Conservation (phyloP, 2,797 vertebrate species). For the Loriculus beryllinus region DNA sequence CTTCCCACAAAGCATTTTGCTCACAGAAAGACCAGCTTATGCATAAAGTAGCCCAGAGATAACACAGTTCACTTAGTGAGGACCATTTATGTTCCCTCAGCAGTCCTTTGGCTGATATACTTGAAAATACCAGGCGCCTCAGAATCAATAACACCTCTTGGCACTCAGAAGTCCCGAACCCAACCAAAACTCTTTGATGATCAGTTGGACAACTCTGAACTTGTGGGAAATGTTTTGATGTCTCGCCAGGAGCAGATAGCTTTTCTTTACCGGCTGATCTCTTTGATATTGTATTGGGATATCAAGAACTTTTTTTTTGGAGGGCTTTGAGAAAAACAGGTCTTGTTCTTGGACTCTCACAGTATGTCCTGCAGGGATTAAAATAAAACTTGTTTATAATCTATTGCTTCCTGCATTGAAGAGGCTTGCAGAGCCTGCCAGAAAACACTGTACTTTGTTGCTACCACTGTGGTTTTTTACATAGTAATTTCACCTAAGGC, state of each 20-base stretch:
- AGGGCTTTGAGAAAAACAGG: conserved; percentile 42
- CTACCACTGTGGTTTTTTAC: background rate
- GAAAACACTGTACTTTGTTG: conserved; percentile 12
- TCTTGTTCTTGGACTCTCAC: conserved; percentile 32
- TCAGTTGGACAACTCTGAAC: conserved; percentile 34
- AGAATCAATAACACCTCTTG: conserved; percentile 38
- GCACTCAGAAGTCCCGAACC: background rate
- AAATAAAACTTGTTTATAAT: conserved; percentile 66
- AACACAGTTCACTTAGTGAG: background rate
- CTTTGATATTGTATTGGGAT: conserved; percentile 60
- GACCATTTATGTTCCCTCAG: background rate
- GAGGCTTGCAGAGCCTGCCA: conserved; percentile 2
- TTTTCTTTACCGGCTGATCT: conserved; percentile 53
- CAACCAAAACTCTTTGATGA: conserved; percentile 32
- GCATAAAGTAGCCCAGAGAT: background rate
- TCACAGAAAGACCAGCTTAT: background rate
- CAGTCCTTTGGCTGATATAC: background rate
- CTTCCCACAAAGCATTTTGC: background rate
- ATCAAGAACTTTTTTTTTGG: conserved; percentile 29
- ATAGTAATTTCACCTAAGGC: background rate
- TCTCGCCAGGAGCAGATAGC: conserved; percentile 55
- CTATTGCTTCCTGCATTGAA: conserved; percentile 62
- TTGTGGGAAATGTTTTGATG: conserved; percentile 54
- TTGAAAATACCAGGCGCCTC: background rate
- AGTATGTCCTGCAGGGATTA: conserved; percentile 37